phyloP scores from a whole-genome alignment of 2,113 vertebrate species.

The Dipodomys ordii region DNA sequence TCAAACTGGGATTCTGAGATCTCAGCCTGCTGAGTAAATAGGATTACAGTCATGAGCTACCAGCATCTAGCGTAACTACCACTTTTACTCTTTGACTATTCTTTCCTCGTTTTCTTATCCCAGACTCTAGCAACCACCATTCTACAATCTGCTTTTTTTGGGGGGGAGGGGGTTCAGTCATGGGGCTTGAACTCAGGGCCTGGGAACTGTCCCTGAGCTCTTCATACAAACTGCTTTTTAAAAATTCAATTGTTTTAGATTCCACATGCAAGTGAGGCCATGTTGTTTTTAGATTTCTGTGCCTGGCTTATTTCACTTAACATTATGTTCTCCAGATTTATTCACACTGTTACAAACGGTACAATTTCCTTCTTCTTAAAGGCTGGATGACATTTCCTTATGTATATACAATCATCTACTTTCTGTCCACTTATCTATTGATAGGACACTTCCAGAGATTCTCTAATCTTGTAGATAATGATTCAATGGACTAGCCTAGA shows the following conservation, averaged over 20 bases:
- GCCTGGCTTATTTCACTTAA: not conserved
- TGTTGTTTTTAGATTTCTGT: not conserved
- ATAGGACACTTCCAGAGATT: not conserved
- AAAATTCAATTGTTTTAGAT: not conserved
- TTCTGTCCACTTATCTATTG: not conserved
- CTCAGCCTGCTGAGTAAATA: no score
- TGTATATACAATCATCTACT: not conserved
- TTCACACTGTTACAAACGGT: no score
- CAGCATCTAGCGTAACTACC: no score
- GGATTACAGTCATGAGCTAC: no score
- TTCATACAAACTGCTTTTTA: not conserved
- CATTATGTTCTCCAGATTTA: not conserved
- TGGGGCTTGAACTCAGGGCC: no score
- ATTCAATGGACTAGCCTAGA: not conserved
- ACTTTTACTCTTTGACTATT: not conserved
- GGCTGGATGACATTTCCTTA: not conserved
- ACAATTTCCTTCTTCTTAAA: not conserved
- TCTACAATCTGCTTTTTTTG: not conserved
- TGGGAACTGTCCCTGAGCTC: no score
- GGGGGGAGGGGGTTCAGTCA: no score
- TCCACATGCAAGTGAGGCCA: not conserved
- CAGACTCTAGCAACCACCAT: not conserved
- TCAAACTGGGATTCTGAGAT: no score
- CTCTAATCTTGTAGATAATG: not conserved
- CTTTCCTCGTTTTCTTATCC: not conserved